Base-by-base conservation (phyloP, 2,888 invertebrate species). In the Epinotia bilunana region DNA sequence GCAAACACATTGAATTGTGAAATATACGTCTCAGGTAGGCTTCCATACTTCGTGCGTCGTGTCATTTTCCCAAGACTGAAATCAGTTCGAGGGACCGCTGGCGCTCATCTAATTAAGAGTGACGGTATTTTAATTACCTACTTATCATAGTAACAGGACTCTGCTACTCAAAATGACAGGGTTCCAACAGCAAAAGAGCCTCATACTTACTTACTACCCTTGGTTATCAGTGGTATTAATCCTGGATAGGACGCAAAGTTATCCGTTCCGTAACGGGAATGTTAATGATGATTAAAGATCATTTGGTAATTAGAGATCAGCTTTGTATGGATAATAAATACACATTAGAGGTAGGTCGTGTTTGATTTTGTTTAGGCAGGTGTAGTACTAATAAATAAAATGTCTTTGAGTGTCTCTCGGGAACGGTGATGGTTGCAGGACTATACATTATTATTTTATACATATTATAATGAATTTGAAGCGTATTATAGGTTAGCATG, bases 121-220 rank as follows among this genome's bases (percentile, higher is more conserved):
- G 69, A 69, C 69, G 69, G 69, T 69, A 69, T 69, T 58, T 69
- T 69, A 60, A 69, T 69, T 69, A 69, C 69, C 69, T 69, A 60
- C 58, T 69, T 69, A 69, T 60, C 69, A 60, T 58, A 68, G n/a
- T 60, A 69, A 69, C 58, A 60, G 69, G 69, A 69, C 69, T 23
- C 39, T 16, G 20, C 11, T 20, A 16, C 33, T 43, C 20, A 20
- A 23, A 60, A 28, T n/a, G 23, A 46, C 3, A 69, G 46, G 5
- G 46, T 69, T n/a, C 5, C 46, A 60, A 23, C n/a, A 23, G 6
- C n/a, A 12, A 16, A 60, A 58, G 23, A 12, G 11, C 18, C 46
- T 57, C 12, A 13, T 12, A 18, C 16, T 61, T 46, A 64, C 65
- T 55, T 33, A 67, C 16, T 11, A 67, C 55, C 33, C 18, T 67